These are phyloP conservation scores for Lethrus apterus DNA, from an alignment of 1,140 invertebrate genomes.

Conservation along the genomic window DNA sequence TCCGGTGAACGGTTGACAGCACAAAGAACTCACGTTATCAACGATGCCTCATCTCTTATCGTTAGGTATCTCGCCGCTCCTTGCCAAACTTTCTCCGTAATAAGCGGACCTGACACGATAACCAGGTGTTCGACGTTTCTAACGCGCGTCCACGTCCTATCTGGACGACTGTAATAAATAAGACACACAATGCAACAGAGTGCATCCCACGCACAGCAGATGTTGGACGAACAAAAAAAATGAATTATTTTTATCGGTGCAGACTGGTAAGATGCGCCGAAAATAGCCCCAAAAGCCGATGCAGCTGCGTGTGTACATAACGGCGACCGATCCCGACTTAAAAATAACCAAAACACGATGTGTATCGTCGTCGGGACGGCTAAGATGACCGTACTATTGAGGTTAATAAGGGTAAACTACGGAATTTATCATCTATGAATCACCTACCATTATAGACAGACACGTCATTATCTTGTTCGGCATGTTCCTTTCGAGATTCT, in stretches of 20 bases:
- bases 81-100: slow-evolving; percentile 34
- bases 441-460: slow-evolving; percentile 44
- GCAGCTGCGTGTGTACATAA: too few species aligned
- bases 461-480: slow-evolving; percentile 43
- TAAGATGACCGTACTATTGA: too few species aligned
- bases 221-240: slow-evolving; percentile 26
- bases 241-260: slow-evolving; percentile 15
- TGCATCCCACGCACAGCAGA: slow-evolving; percentile 21
- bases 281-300: slow-evolving; percentile 20
- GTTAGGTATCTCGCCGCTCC: slow-evolving; percentile 22
- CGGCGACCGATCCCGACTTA: too few species aligned
- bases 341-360: too few species aligned
- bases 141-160: slow-evolving; percentile 11
- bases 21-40: slow-evolving; percentile 29
- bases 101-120: slow-evolving; percentile 16
- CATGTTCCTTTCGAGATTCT: slow-evolving; percentile 34
- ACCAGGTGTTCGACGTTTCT: slow-evolving; percentile 9
- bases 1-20: slow-evolving; percentile 10
- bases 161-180: slow-evolving; percentile 18
- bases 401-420: slow-evolving; percentile 4
- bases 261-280: slow-evolving; percentile 17
- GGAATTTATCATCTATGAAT: slow-evolving; percentile 21
- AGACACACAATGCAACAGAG: slow-evolving; percentile 19
- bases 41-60: slow-evolving; percentile 25
- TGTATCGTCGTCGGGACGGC: too few species aligned